Evolutionary conservation across 2,888 invertebrate genomes (phyloP), one percentile per base, ranked within the genome.

Genomic region (Steinernema hermaphroditum): DNA sequence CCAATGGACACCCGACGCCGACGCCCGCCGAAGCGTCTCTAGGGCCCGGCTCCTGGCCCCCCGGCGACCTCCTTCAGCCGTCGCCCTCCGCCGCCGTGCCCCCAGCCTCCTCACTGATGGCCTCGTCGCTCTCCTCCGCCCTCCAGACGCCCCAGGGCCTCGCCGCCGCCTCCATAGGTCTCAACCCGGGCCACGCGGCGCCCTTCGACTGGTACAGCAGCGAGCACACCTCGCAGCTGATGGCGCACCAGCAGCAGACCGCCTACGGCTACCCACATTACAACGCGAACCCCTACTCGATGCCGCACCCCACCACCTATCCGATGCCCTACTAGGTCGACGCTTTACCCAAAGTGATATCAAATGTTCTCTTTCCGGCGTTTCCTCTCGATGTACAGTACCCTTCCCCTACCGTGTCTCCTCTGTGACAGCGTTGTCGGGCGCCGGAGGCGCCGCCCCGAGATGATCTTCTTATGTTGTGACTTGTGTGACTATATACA

Each of bases 171-270:
- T 37, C 37, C 12, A 37, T 70, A 32, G 54, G 49, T 9, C 50
- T 50, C 27, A 27, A 16, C 24, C 4, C 27, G 2, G 9, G n/a
- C 1, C 19, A 49, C 27, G 16, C 49, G 29, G 14, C 19, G 12
- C 29, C 44, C 70, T 34, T 44, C 22, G 22, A 29, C 29, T 70
- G 70, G 70, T 70, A 49, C 24, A 16, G n/a, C n/a, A n/a, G n/a
- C n/a, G n/a, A n/a, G n/a, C n/a, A 24, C 22, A 29, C 29, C 16
- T 44, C 49, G 19, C n/a, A n/a, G 16, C 8, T 50, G 49, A 50
- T 70, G 37, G 37, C 37, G 50, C 70, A 49, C n/a, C 70, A 70
- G 50, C 50, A 49, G 24, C n/a, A n/a, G n/a, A n/a, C n/a, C n/a
- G 24, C 68, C 27, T 34, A 19, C 37, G n/a, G 24, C 27, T 62